Evolutionary conservation across 2,797 vertebrate genomes (phyloP), one percentile per base, ranked within the genome.

Genomic region (Yasuhikotakia modesta): DNA sequence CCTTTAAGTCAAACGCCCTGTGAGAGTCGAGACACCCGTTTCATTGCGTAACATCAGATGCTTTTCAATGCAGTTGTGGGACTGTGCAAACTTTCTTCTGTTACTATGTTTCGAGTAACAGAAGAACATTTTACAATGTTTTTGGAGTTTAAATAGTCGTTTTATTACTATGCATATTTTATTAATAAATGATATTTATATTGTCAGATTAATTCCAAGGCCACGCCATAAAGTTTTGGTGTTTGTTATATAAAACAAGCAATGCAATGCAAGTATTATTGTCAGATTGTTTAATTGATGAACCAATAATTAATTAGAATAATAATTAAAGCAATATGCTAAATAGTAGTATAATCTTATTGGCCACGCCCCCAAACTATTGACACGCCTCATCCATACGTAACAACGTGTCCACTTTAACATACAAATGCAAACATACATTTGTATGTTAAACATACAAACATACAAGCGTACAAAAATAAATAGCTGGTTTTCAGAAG

Each of bases 11-110:
- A 24, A 58, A 7, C 22, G 5, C 30, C 11, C 4, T 0, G 17
- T 19, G 30, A 7, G 30, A 63, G 17, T 32, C 17, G 21, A 66
- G 63, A 76, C 73, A 45, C 39, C 17, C 19, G 4, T 7, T 11
- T 22, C 30, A 7, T 27, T 46, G 50, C 50, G 63, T 46, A 76
- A 76, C 39, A 63, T 75, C 63, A 76, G 35, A 67, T 45, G 0
- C 17, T 22, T 50, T 45, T 57, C 11, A 2, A 19, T 27, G 19
- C 27, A 2, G 6, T 64, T 5, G 30, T 43, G 63, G 66, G 50
- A 66, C 35, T 0, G 11, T 55, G 21, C 17, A 19, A 57, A 75
- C 11, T 24, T 58, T 24, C 16, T 22, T 12, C 22, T 21, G 3
- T 53, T 19, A 21, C 21, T 8, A 58, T 3, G 55, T 13, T 61